Percentiles rank a stretch among this genome's conserved stretches.
These are phyloP conservation scores for Protomyctophum bolini DNA, from an alignment of 2,113 vertebrate species.

Conservation along the genomic window DNA sequence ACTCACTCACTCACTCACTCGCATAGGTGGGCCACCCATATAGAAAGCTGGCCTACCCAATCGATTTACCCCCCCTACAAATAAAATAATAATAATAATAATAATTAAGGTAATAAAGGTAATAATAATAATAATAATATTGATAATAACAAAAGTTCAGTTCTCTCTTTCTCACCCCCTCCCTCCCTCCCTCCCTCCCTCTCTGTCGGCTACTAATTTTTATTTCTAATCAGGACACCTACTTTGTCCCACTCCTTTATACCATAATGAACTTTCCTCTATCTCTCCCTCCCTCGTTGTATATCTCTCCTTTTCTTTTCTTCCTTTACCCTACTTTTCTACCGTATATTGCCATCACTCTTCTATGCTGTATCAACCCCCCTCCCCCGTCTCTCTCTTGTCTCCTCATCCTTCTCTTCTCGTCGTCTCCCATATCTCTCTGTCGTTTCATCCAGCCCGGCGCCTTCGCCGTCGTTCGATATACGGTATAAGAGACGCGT, in stretches of 20 bases:
- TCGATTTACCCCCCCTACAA: too few species aligned
- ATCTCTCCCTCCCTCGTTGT: neutral
- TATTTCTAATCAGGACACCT: constrained; percentile 53
- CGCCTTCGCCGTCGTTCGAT: too few species aligned
- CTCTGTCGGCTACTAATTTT: constrained; percentile 14
- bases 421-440: neutral
- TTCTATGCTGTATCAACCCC: neutral
- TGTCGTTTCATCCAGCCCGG: constrained; percentile 11
- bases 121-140: too few species aligned
- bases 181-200: too few species aligned
- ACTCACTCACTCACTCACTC: too few species aligned
- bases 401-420: neutral
- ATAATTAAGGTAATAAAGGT: too few species aligned
- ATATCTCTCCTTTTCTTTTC: neutral
- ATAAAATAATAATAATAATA: too few species aligned
- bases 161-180: too few species aligned
- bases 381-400: constrained; percentile 5
- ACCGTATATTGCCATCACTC: constrained; percentile 1
- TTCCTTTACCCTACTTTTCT: constrained; percentile 2
- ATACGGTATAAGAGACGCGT: too few species aligned
- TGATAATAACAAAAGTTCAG: too few species aligned
- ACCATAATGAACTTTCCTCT: neutral
- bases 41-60: too few species aligned
- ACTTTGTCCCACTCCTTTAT: neutral
- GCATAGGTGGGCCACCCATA: too few species aligned